Base-by-base conservation (phyloP, 2,113 vertebrate genomes). In the Gallinago media region DNA sequence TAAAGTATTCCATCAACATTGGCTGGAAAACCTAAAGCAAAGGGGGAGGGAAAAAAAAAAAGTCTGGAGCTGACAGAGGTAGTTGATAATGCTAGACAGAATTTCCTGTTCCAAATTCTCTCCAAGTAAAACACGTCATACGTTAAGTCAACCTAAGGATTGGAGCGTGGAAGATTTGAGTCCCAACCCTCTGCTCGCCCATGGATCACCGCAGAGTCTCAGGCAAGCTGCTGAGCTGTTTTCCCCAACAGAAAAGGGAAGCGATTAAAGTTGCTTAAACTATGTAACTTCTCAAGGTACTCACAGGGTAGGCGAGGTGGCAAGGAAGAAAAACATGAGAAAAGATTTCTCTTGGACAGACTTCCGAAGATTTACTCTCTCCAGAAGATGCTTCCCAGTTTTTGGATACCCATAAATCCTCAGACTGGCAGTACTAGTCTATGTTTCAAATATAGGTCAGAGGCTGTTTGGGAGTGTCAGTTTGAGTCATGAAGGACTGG, bases 1-100 rank as follows among this genome's bases (percentile, higher is more conserved):
- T 99, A 92, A 99, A 99, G 97, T 99, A 99, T 97, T 99, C 98
- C 99, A 99, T 99, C 96, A 99, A 99, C 99, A 99, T 99, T 55
- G 99, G 99, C 98, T 99, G 99, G 92, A 99, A 99, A 94, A 99
- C 99, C 99, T 99, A 97, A 89, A 62, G 66, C 27, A 85, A 66
- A 89, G 19, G 58, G 56, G 70, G 21, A 54, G 54, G 62, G 36
- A 55, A 19, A 58, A 17, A 34, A 74, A 94, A 15, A 19, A 47
- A 34, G 22, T 7, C n/a, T 42, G 27, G 5, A 54, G 46, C 65
- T 65, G 50, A 70, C 8, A 15, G 42, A 62, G 50, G 47, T 4
- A 81, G 47, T 29, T 0, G 0, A 27, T 36, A 88, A 55, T 6
- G 11, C 25, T 76, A 70, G 36, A 85, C 12, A 82, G 36, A 77